Conservation (phyloP, 1,140 invertebrate genomes). For the Drosophila nebulosa region DNA sequence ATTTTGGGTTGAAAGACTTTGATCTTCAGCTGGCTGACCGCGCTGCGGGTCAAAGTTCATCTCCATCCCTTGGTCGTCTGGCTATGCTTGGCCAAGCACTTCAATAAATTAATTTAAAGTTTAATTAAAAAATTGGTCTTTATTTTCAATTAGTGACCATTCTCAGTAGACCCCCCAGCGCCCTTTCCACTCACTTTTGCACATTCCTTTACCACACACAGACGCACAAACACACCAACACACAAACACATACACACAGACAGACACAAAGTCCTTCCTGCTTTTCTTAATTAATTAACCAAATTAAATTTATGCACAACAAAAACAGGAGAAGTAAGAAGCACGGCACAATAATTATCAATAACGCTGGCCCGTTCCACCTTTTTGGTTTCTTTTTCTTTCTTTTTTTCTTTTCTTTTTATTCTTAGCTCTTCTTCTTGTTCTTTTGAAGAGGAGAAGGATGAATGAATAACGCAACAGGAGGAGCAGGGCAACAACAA, state of each 20-base stretch:
- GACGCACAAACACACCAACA: not conserved
- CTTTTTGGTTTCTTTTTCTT: slow-evolving; percentile 17
- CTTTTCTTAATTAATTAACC: slow-evolving; percentile 76
- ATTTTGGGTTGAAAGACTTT: slow-evolving; percentile 13
- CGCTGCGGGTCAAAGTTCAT: slow-evolving; percentile 59
- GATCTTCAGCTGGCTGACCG: slow-evolving; percentile 47
- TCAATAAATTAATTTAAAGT: slow-evolving; percentile 78
- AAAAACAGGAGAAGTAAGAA: slow-evolving; percentile 30
- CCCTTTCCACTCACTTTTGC: not conserved
- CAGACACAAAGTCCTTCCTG: slow-evolving; percentile 18
- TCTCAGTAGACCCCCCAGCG: not conserved
- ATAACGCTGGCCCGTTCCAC: slow-evolving; percentile 63
- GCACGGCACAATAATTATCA: slow-evolving; percentile 73
- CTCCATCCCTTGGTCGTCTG: not conserved
- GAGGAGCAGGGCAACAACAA: slow-evolving; percentile 45
- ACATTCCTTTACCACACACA: not conserved
- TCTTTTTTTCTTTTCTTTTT: not conserved
- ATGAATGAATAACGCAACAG: not conserved
- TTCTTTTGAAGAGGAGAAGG: not conserved
- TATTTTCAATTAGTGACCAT: slow-evolving; percentile 67
- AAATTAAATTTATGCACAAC: slow-evolving; percentile 76
- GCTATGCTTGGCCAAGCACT: slow-evolving; percentile 38
- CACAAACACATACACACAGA: not conserved
- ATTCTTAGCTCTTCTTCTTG: not conserved
- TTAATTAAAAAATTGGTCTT: slow-evolving; percentile 78